Conservation (phyloP, 2,888 invertebrate species). For the Aporophyla lueneburgensis region DNA sequence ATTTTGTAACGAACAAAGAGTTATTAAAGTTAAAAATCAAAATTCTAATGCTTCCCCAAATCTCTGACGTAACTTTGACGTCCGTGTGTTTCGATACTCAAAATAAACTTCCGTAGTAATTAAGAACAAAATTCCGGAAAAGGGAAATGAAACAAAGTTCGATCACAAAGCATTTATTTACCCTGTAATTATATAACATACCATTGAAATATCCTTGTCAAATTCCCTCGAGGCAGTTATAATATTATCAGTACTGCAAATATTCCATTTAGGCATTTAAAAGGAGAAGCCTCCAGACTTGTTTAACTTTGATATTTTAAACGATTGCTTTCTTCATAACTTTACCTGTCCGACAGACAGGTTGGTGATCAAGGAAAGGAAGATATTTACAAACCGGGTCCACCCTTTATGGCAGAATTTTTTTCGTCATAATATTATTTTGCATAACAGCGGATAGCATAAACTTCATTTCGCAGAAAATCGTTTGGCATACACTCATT, state of each 20-base stretch:
- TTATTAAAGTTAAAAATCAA: neutral
- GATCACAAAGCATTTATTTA: conserved; percentile 11
- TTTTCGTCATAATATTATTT: no score
- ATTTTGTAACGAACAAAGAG: neutral
- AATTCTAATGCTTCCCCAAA: neutral
- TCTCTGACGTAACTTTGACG: neutral
- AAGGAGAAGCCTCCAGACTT: conserved; percentile 35
- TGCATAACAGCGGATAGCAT: no score
- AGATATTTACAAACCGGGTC: no score
- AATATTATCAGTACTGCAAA: conserved; percentile 25
- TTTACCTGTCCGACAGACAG: conserved; percentile 43
- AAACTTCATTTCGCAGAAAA: no score
- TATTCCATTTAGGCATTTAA: conserved; percentile 50
- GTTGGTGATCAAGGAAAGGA: conserved; percentile 40
- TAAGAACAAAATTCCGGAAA: conserved; percentile 6
- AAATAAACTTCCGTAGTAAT: neutral
- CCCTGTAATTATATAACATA: neutral
- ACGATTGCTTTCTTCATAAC: conserved; percentile 56
- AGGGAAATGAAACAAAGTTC: neutral
- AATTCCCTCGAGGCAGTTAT: conserved; percentile 4
- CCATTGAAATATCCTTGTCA: neutral
- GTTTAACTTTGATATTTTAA: conserved; percentile 60
- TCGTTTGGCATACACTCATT: no score
- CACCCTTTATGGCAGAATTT: no score
- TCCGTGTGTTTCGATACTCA: neutral